Evolutionary conservation across 2,888 invertebrate genomes (phyloP).

Genomic region (Ptychoptera contaminata): DNA sequence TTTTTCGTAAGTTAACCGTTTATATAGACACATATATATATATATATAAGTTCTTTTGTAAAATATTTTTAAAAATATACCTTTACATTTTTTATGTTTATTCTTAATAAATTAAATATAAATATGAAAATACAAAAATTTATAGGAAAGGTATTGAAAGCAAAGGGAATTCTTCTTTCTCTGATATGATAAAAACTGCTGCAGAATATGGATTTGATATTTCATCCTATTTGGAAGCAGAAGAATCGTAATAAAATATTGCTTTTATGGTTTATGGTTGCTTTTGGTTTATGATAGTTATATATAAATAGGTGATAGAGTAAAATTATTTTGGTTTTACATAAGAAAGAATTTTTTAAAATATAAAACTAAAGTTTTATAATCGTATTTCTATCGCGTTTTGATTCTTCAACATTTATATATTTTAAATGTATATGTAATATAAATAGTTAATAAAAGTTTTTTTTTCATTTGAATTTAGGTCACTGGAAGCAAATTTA

Average conservation of each 20-base stretch:
- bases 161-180: too few relatives aligned
- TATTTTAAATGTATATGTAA: too few relatives aligned
- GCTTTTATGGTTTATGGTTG: not conserved
- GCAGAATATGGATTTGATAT: conserved; percentile 2
- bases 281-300: not conserved
- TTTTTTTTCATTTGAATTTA: conserved; percentile 6
- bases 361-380: too few relatives aligned
- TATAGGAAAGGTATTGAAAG: too few relatives aligned
- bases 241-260: not conserved
- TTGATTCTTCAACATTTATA: too few relatives aligned
- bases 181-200: not conserved
- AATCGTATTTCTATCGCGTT: too few relatives aligned
- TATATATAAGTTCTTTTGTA: not conserved
- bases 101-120: too few relatives aligned
- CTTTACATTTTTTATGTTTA: conserved; percentile 5
- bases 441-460: too few relatives aligned
- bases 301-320: too few relatives aligned
- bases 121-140: too few relatives aligned
- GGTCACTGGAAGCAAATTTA: conserved; percentile 12
- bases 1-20: conserved; percentile 26
- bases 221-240: conserved; percentile 1
- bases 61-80: too few relatives aligned
- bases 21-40: conserved; percentile 18
- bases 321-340: too few relatives aligned
- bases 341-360: not conserved